Evolutionary conservation across 2,888 invertebrate species (phyloP), one percentile per base, ranked within the genome.

Genomic region (Drosophila seclusa): DNA sequence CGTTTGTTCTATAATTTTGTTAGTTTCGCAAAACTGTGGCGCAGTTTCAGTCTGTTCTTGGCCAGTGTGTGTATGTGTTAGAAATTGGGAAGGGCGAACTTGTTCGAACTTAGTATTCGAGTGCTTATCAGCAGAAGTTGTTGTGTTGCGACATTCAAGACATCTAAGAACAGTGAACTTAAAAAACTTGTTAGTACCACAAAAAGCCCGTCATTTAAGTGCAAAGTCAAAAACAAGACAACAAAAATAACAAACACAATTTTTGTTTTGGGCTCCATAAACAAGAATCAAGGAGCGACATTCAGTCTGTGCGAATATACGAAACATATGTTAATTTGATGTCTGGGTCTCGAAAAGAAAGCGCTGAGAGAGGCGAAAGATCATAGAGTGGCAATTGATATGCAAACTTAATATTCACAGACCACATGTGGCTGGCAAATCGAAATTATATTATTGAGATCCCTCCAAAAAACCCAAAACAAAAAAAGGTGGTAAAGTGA

Each of bases 21-120:
- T 73, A 70, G 62, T 55, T 87, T 82, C 69, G 85, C 85, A 54
- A 89, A 78, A 62, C 76, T 73, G 69, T 70, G 82, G 73, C 89
- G 86, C 87, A 86, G 86, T 86, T 89, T 76, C 55, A 74, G 76
- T 86, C 58, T 45, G 70, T 53, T 82, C 75, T 76, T 72, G 75
- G 55, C 53, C 63, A 68, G 68, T 64, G 76, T 66, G 76, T 61
- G 64, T 67, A 64, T 64, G 52, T 67, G 53, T 27, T 38, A 32
- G 21, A 52, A 34, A 54, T 38, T 34, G 65, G 66, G 40, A 34
- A 67, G 68, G 68, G 68, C 68, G n/a, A n/a, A 68, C 21, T 50
- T 54, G 48, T 34, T 50, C 55, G 42, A 62, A 40, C 21, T 18
- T 3, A 13, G 54, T 24, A 38, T 49, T 40, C 21, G 27, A 32